Conservation (phyloP, 2,888 invertebrate species). For the Cryptophagus acutangulus region DNA sequence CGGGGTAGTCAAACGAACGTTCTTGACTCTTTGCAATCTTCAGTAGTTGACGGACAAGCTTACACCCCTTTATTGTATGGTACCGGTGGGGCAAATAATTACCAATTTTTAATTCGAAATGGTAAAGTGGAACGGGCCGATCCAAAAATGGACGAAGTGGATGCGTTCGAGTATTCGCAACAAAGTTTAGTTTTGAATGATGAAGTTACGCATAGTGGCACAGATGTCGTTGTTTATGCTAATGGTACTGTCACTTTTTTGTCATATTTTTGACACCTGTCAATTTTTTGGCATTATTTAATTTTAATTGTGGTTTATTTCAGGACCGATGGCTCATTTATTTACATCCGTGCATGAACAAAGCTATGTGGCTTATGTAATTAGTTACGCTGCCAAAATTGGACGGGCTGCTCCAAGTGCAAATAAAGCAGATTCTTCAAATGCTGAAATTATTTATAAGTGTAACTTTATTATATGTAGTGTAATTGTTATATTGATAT, state of each 20-base stretch:
- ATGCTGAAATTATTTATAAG: too few relatives aligned
- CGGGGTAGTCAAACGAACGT: constrained; percentile 66
- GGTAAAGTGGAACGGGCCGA: constrained; percentile 39
- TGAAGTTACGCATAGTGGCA: constrained; percentile 77
- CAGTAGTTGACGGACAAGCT: constrained; percentile 57
- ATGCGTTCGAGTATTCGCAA: constrained; percentile 64
- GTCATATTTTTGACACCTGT: neutral
- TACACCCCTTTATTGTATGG: constrained; percentile 77
- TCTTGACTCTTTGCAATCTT: constrained; percentile 51
- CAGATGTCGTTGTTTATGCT: constrained; percentile 82
- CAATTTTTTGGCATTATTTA: constrained; percentile 1
- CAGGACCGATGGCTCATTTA: constrained; percentile 84
- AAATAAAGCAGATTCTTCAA: too few relatives aligned
- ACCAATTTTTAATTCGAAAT: constrained; percentile 49
- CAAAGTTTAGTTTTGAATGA: constrained; percentile 65
- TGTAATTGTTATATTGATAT: too few relatives aligned
- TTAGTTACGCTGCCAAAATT: constrained; percentile 76
- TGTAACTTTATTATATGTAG: too few relatives aligned
- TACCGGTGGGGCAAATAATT: constrained; percentile 68
- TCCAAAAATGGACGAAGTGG: too few relatives aligned
- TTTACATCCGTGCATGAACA: constrained; percentile 89
- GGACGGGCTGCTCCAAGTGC: too few relatives aligned
- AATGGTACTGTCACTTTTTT: constrained; percentile 50
- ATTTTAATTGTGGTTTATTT: constrained; percentile 27
- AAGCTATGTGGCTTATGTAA: constrained; percentile 80